Percentiles rank a stretch among this genome's conserved stretches.
These are phyloP conservation scores for Cuculus canorus DNA, from an alignment of 2,797 vertebrate genomes.

Conservation along the genomic window DNA sequence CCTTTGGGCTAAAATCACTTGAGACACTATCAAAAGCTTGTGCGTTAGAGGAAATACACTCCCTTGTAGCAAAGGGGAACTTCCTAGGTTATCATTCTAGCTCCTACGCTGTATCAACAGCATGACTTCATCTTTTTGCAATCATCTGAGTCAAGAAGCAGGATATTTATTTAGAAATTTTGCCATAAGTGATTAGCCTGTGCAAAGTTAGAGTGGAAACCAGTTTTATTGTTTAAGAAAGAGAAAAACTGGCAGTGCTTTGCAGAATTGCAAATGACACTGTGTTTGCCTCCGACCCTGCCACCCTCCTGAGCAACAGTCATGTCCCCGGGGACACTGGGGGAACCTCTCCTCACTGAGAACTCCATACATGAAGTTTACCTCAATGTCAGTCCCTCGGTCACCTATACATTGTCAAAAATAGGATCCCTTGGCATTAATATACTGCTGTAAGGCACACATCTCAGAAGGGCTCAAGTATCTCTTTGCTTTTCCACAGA, in stretches of 20 bases:
- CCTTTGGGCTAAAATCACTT: background rate
- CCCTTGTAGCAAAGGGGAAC: background rate
- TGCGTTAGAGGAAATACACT: background rate
- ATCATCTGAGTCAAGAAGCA: conserved; percentile 39
- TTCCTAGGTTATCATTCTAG: background rate
- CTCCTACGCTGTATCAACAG: conserved; percentile 3
- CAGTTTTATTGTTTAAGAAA: conserved; percentile 31
- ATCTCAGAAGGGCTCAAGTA: background rate
- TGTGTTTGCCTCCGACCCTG: background rate
- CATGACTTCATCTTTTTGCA: conserved; percentile 42
- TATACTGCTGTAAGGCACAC: background rate
- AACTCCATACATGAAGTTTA: background rate
- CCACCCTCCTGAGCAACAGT: background rate
- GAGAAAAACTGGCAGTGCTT: background rate
- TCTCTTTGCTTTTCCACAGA: background rate
- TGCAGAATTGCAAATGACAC: background rate
- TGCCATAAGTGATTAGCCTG: background rate
- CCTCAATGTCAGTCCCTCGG: background rate
- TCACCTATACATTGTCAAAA: background rate
- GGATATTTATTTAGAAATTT: conserved; percentile 42
- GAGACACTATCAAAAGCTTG: background rate
- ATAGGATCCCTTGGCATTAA: background rate
- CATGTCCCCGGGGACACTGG: background rate
- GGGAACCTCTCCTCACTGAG: background rate
- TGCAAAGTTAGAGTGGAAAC: background rate